Conservation (phyloP, 2,113 vertebrate genomes). For the Euleptes europaea region DNA sequence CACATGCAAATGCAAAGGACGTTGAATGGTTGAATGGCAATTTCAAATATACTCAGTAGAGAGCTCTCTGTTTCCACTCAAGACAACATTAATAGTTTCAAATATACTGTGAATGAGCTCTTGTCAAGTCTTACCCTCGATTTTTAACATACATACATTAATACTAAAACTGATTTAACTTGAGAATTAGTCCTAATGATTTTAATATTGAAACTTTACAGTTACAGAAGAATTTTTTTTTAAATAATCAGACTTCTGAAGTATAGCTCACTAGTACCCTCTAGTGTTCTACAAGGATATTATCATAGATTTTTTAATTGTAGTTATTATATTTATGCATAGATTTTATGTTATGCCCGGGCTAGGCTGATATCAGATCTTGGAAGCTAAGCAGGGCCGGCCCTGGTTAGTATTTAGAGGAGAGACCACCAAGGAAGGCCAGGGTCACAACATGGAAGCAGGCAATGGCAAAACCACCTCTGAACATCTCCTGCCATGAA, state of each 20-base stretch:
- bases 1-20: not conserved
- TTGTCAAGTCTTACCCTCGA: not conserved
- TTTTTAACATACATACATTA: not conserved
- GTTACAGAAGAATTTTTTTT: not conserved
- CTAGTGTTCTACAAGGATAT: conserved; percentile 59
- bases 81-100: not conserved
- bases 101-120: not conserved
- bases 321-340: not conserved
- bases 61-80: not conserved
- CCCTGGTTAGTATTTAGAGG: too few species aligned
- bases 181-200: not conserved
- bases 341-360: not conserved
- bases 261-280: conserved; percentile 50
- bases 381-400: too few species aligned
- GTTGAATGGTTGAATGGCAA: not conserved
- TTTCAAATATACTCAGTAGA: not conserved
- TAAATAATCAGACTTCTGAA: not conserved
- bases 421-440: too few species aligned
- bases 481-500: too few species aligned
- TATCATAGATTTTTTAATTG: not conserved
- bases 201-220: not conserved
- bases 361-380: too few species aligned
- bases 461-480: too few species aligned
- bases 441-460: too few species aligned
- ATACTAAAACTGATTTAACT: not conserved